Conservation (phyloP, 1,140 invertebrate genomes). For the Subanguina moxae region DNA sequence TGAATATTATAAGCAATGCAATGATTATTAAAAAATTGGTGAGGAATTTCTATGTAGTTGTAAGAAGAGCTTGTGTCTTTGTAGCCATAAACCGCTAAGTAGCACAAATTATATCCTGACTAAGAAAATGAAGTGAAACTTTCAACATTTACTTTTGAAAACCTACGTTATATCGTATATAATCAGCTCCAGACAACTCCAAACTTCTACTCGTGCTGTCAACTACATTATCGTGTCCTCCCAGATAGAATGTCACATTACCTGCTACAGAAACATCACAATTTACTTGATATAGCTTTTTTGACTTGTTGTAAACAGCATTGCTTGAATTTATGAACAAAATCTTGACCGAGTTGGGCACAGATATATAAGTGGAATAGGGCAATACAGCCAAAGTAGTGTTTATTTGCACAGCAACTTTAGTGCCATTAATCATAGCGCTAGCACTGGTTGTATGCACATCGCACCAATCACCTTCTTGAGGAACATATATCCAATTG, state of each 20-base stretch:
- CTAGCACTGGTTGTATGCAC: neutral
- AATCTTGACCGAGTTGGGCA: neutral
- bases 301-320: neutral
- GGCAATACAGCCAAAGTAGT: neutral
- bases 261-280: neutral
- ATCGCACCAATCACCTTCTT: neutral
- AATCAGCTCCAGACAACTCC: neutral
- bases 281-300: neutral
- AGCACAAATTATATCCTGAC: neutral
- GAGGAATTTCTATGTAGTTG: constrained; percentile 2
- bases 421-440: neutral
- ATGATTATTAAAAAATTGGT: neutral
- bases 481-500: too few relatives aligned
- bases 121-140: neutral
- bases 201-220: constrained; percentile 1
- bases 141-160: neutral
- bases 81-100: neutral
- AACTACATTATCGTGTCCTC: neutral
- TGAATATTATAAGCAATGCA: neutral
- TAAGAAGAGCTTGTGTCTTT: neutral
- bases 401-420: neutral
- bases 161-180: neutral
- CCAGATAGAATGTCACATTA: neutral
- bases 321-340: neutral
- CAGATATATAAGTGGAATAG: neutral